Percentiles rank a stretch among this genome's conserved stretches.
Conservation (phyloP, 2,888 invertebrate species). For the Drosophila lutescens region DNA sequence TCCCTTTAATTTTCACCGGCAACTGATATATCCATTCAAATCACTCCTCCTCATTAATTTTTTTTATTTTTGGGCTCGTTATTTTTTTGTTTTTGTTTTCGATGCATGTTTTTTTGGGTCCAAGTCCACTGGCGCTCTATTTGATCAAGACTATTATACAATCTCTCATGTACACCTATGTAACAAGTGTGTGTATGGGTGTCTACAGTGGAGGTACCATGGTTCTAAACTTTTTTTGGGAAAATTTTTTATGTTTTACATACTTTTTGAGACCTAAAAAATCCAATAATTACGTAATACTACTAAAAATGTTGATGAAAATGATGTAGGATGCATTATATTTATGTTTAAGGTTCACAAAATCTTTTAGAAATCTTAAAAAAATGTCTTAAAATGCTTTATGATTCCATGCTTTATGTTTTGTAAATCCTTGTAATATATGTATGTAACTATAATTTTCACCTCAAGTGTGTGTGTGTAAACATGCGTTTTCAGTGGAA, state of each 20-base stretch:
- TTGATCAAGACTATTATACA: constrained; percentile 51
- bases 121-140: constrained; percentile 31
- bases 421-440: background rate
- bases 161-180: constrained; percentile 13
- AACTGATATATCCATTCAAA: background rate
- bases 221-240: background rate
- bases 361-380: no score
- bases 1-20: constrained; percentile 7
- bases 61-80: constrained; percentile 3
- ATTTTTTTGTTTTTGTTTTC: constrained; percentile 16
- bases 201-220: background rate
- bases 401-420: background rate
- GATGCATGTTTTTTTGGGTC: constrained; percentile 9
- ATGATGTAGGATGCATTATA: no score
- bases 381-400: background rate
- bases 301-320: no score
- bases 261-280: no score
- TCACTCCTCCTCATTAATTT: constrained; percentile 5
- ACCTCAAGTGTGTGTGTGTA: constrained; percentile 19
- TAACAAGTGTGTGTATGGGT: constrained; percentile 16
- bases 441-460: background rate
- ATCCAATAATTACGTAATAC: no score
- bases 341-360: no score
- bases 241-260: no score
- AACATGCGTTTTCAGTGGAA: constrained; percentile 32